A percentile compares a stretch with the other conserved stretches of the same genome.
phyloP scores from a whole-genome alignment of 2,888 invertebrate species.

The Deilephila porcellus region DNA sequence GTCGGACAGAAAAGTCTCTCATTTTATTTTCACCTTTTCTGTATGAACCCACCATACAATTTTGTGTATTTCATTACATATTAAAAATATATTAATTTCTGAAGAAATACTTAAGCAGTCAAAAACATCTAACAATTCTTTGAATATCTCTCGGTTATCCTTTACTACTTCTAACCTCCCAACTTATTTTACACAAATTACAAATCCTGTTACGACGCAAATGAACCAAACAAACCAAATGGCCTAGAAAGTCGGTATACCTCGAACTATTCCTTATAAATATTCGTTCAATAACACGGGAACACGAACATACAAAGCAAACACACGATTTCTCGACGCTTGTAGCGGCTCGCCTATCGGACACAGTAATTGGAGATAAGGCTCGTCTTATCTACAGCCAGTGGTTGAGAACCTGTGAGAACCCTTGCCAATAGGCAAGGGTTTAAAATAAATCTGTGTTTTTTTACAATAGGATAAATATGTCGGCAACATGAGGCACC shows the following conservation, averaged over 20 bases:
- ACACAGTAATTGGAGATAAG: constrained; percentile 22
- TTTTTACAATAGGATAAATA: neutral
- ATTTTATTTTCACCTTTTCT: no score
- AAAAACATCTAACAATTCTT: no score
- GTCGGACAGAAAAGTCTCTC: no score
- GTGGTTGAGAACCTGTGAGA: neutral
- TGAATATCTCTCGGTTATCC: no score
- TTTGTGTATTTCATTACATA: no score
- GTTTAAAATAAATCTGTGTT: neutral
- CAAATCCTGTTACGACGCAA: neutral
- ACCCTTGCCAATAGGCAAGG: no score
- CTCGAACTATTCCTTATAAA: constrained; percentile 9
- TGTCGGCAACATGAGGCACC: no score
- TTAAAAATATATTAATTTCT: no score
- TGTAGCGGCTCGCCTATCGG: constrained; percentile 9
- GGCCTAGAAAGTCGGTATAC: neutral
- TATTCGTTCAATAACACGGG: constrained; percentile 13
- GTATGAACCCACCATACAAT: no score
- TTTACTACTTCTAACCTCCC: no score
- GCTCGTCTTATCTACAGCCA: neutral
- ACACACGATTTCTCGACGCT: constrained; percentile 19
- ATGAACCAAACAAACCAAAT: neutral
- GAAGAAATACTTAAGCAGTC: no score
- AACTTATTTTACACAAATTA: no score
- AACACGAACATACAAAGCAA: neutral